phyloP scores from a whole-genome alignment of 2,113 vertebrate species.

The Oncorhynchus mykiss region DNA sequence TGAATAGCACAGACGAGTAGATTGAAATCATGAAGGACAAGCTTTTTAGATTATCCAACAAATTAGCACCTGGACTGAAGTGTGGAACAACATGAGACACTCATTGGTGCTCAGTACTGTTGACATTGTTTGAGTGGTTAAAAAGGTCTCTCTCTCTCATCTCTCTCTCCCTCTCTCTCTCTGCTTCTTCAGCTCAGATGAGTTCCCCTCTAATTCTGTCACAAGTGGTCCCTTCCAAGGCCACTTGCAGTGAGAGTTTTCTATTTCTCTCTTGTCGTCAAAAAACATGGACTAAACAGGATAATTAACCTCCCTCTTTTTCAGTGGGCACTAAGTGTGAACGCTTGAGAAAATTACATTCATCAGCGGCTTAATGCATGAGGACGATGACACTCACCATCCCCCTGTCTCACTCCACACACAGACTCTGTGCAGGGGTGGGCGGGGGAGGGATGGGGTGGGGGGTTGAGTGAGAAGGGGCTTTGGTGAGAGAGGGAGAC shows the following conservation, averaged over 20 bases:
- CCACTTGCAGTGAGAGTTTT: neutral
- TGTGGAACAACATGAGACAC: no score
- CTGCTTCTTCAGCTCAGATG: no score
- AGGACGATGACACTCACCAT: conserved; percentile 6
- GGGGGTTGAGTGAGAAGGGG: neutral
- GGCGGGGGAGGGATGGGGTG: neutral
- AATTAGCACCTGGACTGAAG: no score
- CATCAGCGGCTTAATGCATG: neutral
- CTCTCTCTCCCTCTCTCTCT: no score
- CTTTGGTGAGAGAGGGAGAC: neutral
- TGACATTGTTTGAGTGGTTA: no score
- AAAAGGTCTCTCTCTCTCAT: no score
- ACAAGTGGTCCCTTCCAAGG: no score
- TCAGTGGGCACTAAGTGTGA: neutral
- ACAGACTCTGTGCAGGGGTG: neutral
- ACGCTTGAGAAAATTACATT: conserved; percentile 26
- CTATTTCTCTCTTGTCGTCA: neutral
- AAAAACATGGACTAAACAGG: neutral
- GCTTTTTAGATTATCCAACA: no score
- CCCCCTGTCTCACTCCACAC: neutral
- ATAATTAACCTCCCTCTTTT: neutral
- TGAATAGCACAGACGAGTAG: no score
- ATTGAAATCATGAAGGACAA: no score
- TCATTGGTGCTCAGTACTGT: no score
- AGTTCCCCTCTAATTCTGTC: no score